Percentiles rank a stretch among this genome's conserved stretches.
These are phyloP conservation scores for Gallinago nigripennis DNA, from an alignment of 2,797 vertebrate genomes.

Conservation along the genomic window DNA sequence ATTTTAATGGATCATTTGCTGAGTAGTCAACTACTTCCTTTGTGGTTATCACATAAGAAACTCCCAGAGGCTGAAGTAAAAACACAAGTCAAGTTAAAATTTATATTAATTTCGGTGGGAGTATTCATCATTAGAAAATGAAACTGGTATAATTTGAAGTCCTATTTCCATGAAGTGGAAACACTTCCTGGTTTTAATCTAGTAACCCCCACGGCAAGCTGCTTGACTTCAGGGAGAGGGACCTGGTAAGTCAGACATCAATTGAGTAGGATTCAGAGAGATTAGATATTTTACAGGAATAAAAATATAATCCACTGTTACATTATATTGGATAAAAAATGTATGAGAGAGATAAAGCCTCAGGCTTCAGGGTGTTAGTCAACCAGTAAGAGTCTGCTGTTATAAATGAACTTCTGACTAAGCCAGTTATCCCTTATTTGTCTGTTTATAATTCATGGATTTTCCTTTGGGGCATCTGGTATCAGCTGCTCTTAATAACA, in stretches of 20 bases:
- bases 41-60: slow-evolving; percentile 29
- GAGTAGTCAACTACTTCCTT: slow-evolving; percentile 15
- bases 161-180: background rate
- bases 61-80: slow-evolving; percentile 17
- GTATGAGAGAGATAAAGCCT: background rate
- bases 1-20: background rate
- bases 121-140: background rate
- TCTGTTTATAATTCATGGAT: background rate
- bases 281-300: background rate
- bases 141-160: background rate
- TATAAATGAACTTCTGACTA: background rate
- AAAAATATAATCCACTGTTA: background rate
- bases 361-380: background rate
- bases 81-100: slow-evolving; percentile 13
- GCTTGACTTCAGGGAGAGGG: background rate
- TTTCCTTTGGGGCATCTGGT: background rate
- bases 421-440: background rate
- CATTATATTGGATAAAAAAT: background rate
- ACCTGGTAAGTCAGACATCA: background rate
- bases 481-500: background rate
- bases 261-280: background rate
- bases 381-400: background rate
- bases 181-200: background rate
- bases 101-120: background rate
- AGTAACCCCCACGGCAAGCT: background rate